Evolutionary conservation across 2,797 vertebrate genomes (phyloP).

Genomic region (Peromyscus melanophrys): DNA sequence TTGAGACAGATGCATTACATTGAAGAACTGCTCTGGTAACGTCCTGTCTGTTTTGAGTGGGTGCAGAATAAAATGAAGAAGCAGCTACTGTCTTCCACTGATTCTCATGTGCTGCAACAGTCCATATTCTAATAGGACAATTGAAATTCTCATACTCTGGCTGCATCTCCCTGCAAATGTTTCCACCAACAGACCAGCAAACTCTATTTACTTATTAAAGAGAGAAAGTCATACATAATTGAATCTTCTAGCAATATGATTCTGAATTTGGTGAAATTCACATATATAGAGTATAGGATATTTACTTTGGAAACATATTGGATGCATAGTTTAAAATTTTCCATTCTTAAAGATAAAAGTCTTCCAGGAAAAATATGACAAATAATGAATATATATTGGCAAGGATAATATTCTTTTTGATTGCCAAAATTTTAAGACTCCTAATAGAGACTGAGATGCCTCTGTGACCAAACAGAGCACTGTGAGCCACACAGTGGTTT

Average conservation of each 20-base stretch:
- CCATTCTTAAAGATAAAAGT: neutral
- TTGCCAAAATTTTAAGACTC: constrained; percentile 56
- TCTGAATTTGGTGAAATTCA: constrained; percentile 38
- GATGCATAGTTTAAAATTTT: neutral
- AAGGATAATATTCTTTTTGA: constrained; percentile 35
- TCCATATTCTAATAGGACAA: constrained; percentile 9
- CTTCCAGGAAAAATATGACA: constrained; percentile 17
- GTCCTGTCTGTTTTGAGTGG: neutral
- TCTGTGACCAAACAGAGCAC: constrained; percentile 37
- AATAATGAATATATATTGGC: constrained; percentile 44
- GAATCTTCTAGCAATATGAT: constrained; percentile 28
- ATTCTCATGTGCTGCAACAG: neutral
- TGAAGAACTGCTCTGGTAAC: constrained; percentile 58
- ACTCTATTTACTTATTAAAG: neutral
- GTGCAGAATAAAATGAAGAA: constrained; percentile 3
- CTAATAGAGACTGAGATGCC: constrained; percentile 24
- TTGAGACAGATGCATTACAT: constrained; percentile 61
- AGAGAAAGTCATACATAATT: neutral
- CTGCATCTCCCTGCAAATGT: neutral
- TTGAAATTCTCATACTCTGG: neutral
- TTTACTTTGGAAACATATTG: neutral
- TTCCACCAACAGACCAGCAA: neutral
- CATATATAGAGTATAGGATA: neutral
- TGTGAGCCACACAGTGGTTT: constrained; percentile 37
- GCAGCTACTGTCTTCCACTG: neutral